Evolutionary conservation across 2,888 invertebrate genomes (phyloP).

Genomic region (Pseudococcus longispinus): DNA sequence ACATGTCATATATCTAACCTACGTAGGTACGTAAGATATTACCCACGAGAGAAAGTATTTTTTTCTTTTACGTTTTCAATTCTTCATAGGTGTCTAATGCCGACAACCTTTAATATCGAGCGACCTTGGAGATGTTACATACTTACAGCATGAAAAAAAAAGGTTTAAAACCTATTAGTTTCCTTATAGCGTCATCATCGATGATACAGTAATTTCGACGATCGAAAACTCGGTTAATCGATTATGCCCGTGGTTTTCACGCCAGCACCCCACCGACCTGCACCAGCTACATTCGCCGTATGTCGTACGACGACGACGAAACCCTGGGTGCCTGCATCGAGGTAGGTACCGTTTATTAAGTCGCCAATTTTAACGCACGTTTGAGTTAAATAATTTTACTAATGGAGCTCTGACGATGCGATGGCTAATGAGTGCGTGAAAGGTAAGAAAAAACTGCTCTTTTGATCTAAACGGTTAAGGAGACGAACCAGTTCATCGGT

Average conservation of each 20-base stretch:
- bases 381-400: not conserved
- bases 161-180: not conserved
- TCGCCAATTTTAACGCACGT: conserved; percentile 23
- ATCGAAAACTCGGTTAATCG: conserved; percentile 30
- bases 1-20: not conserved
- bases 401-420: not conserved
- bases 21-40: not conserved
- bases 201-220: conserved; percentile 23
- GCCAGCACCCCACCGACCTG: not conserved
- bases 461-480: no score
- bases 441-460: not conserved
- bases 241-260: conserved; percentile 21
- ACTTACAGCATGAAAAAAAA: not conserved
- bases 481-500: no score
- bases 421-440: not conserved
- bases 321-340: not conserved
- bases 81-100: conserved; percentile 1
- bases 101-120: not conserved
- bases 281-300: not conserved
- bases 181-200: not conserved
- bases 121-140: conserved; percentile 2
- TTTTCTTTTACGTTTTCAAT: not conserved
- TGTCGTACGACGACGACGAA: not conserved
- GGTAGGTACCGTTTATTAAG: not conserved
- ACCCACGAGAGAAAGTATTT: not conserved